These are phyloP conservation scores for Pristis pectinata DNA, from an alignment of 2,797 vertebrate genomes.

Conservation along the genomic window DNA sequence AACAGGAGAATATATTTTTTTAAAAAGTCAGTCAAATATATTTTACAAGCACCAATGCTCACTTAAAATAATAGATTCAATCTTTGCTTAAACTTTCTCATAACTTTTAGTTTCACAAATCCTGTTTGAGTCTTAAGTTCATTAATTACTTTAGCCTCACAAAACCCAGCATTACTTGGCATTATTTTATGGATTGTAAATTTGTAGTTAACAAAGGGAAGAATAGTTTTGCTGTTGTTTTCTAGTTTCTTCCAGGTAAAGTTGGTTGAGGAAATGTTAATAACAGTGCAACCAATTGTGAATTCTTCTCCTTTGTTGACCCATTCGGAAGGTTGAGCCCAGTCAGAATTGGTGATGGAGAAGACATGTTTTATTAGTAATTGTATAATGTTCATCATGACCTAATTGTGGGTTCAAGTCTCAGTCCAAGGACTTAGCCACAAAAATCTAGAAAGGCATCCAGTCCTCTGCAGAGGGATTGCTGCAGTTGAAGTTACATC, in stretches of 20 bases:
- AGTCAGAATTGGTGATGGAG: conserved; percentile 54
- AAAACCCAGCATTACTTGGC: conserved; percentile 52
- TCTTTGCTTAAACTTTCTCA: background rate
- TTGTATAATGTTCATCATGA: no score
- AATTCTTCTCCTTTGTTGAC: conserved; percentile 61
- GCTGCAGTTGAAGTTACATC: no score
- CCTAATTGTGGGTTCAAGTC: no score
- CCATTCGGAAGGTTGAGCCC: conserved; percentile 53
- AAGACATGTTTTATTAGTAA: no score
- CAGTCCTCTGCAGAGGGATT: no score
- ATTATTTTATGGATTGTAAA: conserved; percentile 58
- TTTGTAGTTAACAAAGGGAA: conserved; percentile 51
- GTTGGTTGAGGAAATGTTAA: conserved; percentile 55
- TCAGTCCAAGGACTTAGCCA: no score
- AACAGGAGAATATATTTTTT: background rate
- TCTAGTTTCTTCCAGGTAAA: conserved; percentile 57
- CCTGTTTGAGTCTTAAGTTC: conserved; percentile 53
- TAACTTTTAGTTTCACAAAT: conserved; percentile 50
- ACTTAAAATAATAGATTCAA: background rate
- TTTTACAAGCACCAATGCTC: background rate
- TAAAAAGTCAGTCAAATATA: background rate
- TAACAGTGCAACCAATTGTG: conserved; percentile 54
- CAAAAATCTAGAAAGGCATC: no score
- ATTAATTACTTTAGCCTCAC: conserved; percentile 58
- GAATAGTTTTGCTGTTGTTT: conserved; percentile 47